Evolutionary conservation across 1,140 invertebrate species (phyloP), one percentile per base, ranked within the genome.

Genomic region (Drosophila albomicans): DNA sequence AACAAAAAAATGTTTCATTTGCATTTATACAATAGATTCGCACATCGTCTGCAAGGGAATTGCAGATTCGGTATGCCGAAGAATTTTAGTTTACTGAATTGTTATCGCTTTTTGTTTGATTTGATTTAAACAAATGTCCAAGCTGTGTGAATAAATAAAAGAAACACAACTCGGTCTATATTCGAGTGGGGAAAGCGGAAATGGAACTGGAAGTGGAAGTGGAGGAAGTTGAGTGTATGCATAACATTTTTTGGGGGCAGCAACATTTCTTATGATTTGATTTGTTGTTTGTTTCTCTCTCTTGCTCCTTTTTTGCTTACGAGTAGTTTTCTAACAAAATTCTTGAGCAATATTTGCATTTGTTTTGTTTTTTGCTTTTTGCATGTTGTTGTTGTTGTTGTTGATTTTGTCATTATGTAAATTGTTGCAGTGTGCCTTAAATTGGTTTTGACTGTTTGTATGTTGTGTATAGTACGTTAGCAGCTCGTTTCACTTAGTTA

Each of bases 251-350:
- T 25, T 25, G 20, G 52, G 45, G 58, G 13, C 20, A 25, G 35
- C 57, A 63, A 73, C 68, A 73, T 58, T 74, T 75, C 61, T 56
- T 54, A 62, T 48, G 67, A 68, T 82, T 67, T 62, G 46, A 56
- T 61, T 62, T 66, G 41, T 68, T 76, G 48, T 63, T 54, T 72
- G 74, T 76, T 43, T 63, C 49, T 72, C 70, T 76, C 41, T 54
- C 54, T 75, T 62, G 35, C 48, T n/a, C 51, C 1, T 49, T 25
- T n/a, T 61, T 5, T 49, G 59, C 79, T 74, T 78, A 74, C 45
- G 46, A 32, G 13, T 58, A 66, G 35, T 66, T 58, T 75, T 69
- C 54, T 63, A 85, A 62, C 52, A 72, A 65, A 49, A 65, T 62
- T 71, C 71, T 70, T 75, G 51, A 69, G 68, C 69, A 67, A 41